Conservation (phyloP, 2,797 vertebrate species). For the Sebastes steindachneri region DNA sequence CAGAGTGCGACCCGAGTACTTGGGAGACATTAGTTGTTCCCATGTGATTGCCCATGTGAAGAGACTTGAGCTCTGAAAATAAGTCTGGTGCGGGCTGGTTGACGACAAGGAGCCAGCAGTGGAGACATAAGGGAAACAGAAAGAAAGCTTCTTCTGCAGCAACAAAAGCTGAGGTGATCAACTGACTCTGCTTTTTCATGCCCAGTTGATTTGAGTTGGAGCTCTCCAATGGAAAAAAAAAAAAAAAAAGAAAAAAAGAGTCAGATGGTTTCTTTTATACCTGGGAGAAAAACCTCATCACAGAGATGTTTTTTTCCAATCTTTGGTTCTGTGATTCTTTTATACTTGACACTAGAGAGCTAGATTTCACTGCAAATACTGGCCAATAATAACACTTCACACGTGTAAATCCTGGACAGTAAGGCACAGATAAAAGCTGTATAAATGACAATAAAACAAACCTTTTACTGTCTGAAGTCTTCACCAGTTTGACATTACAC, state of each 20-base stretch:
- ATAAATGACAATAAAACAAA: constrained; percentile 9
- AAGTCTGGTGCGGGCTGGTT: constrained; percentile 50
- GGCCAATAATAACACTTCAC: neutral
- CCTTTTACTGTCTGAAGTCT: neutral
- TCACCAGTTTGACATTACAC: constrained; percentile 10
- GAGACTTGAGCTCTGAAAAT: constrained; percentile 63
- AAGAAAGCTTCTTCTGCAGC: constrained; percentile 47
- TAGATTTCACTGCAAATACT: constrained; percentile 2
- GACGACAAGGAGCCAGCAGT: constrained; percentile 56
- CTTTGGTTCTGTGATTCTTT: constrained; percentile 23
- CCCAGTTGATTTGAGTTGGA: constrained; percentile 50
- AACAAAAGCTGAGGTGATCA: constrained; percentile 48
- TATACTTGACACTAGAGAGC: neutral
- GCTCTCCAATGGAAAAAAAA: constrained; percentile 4
- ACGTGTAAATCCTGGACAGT: neutral
- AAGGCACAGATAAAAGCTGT: constrained; percentile 4
- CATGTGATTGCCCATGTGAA: constrained; percentile 69
- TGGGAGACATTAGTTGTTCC: constrained; percentile 68
- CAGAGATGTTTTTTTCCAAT: neutral
- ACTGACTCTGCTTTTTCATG: constrained; percentile 30
- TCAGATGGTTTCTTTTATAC: constrained; percentile 34
- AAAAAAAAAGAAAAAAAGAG: neutral
- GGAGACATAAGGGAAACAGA: constrained; percentile 32
- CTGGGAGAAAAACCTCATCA: constrained; percentile 27
- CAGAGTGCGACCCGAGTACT: constrained; percentile 48